Evolutionary conservation across 2,797 vertebrate species (phyloP).

Genomic region (Gadopsis marmoratus): DNA sequence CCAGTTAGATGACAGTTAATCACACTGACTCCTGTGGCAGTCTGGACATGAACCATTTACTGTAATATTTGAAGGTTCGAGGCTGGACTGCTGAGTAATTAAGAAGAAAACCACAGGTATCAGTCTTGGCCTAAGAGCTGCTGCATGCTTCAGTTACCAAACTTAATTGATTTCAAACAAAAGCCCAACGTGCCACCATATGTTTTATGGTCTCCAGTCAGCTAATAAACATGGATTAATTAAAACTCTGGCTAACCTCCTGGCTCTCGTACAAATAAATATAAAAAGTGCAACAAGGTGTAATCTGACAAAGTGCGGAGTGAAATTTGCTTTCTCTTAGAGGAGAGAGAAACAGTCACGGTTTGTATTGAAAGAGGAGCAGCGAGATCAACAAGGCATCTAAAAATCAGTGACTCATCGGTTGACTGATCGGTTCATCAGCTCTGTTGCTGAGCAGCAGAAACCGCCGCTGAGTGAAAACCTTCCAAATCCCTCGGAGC

Average conservation of each 20-base stretch:
- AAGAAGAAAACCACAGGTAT: slow-evolving; percentile 29
- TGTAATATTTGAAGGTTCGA: background rate
- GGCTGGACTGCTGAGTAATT: slow-evolving; percentile 32
- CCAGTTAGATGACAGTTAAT: slow-evolving; percentile 32
- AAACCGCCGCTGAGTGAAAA: slow-evolving; percentile 27
- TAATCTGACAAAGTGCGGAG: background rate
- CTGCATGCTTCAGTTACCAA: slow-evolving; percentile 46
- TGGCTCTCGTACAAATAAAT: background rate
- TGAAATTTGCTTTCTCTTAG: background rate
- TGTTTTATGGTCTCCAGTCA: slow-evolving; percentile 33
- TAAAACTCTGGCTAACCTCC: slow-evolving; percentile 33
- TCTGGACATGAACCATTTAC: background rate
- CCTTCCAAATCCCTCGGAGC: slow-evolving; percentile 33
- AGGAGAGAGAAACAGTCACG: background rate
- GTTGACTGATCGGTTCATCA: background rate
- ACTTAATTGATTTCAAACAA: slow-evolving; percentile 57
- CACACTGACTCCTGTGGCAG: background rate
- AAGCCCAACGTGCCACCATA: slow-evolving; percentile 40
- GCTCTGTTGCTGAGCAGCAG: background rate
- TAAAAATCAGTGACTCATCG: background rate
- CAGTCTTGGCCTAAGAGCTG: slow-evolving; percentile 14
- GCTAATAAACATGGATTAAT: slow-evolving; percentile 45
- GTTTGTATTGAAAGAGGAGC: background rate
- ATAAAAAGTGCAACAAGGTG: background rate
- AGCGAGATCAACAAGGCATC: slow-evolving; percentile 18